A percentile compares a stretch with the other conserved stretches of the same genome.
Conservation (phyloP, 2,888 invertebrate genomes). For the Adelphocoris suturalis region DNA sequence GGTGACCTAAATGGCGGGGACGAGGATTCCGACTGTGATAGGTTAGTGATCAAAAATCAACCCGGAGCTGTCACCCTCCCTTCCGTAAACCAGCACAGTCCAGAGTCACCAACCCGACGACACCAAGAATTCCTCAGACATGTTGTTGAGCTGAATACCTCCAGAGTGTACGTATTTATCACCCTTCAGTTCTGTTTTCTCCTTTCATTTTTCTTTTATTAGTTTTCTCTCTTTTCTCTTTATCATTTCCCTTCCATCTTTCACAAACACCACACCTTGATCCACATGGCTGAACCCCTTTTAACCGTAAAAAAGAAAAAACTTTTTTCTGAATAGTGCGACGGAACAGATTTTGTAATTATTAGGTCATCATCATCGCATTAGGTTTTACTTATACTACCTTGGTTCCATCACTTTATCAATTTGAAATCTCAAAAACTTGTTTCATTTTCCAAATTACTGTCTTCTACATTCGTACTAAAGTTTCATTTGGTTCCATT, state of each 20-base stretch:
- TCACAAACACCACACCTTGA: background rate
- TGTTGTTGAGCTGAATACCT: conserved; percentile 72
- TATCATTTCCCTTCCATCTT: background rate
- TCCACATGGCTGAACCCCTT: background rate
- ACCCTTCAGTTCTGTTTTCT: conserved; percentile 31
- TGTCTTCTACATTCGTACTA: too few relatives aligned
- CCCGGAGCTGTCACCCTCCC: conserved; percentile 61
- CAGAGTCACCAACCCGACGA: conserved; percentile 69
- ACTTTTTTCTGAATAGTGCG: too few relatives aligned
- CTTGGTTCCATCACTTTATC: too few relatives aligned
- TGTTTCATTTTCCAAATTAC: too few relatives aligned
- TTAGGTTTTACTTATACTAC: too few relatives aligned
- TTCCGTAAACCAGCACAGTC: conserved; percentile 57
- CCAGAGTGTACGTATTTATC: conserved; percentile 71
- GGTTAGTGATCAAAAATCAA: conserved; percentile 69
- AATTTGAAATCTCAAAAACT: too few relatives aligned
- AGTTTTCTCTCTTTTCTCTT: background rate
- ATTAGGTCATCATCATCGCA: too few relatives aligned
- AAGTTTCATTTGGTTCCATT: too few relatives aligned
- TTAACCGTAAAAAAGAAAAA: background rate
- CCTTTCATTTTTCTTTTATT: conserved; percentile 40
- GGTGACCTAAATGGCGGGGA: conserved; percentile 68
- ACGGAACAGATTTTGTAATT: too few relatives aligned
- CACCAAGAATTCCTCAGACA: conserved; percentile 72
- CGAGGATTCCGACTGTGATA: conserved; percentile 70